Conservation (phyloP, 2,113 vertebrate genomes). For the Otus sunia region DNA sequence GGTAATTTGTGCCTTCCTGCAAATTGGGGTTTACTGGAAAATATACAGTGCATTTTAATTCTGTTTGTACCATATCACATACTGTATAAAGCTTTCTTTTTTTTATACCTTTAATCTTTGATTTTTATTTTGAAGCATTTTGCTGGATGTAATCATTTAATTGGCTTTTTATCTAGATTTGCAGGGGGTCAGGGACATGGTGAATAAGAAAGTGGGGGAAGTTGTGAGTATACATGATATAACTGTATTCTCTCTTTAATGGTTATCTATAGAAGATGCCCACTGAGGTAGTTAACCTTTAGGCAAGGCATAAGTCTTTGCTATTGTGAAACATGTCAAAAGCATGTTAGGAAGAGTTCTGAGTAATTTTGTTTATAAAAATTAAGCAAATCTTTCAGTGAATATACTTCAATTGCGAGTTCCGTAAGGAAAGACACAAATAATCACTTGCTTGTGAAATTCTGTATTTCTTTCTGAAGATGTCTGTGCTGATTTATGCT, state of each 20-base stretch:
- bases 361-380: background rate
- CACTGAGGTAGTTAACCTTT: background rate
- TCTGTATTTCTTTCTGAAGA: background rate
- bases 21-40: background rate
- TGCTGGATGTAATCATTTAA: background rate
- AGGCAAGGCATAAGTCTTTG: background rate
- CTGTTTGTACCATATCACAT: background rate
- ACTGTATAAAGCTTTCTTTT: background rate
- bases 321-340: background rate
- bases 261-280: background rate
- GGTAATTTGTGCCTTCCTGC: background rate
- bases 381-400: background rate
- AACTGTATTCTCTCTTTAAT: background rate
- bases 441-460: background rate
- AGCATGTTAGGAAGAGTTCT: background rate
- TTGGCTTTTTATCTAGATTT: background rate
- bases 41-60: background rate
- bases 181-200: accelerated
- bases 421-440: background rate
- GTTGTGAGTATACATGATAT: background rate
- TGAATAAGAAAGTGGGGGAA: background rate
- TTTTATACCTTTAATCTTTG: background rate
- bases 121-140: background rate
- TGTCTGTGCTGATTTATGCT: background rate
- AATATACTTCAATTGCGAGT: background rate